Evolutionary conservation across 2,113 vertebrate species (phyloP), one percentile per base, ranked within the genome.

Genomic region (Nyctibius bracteatus): DNA sequence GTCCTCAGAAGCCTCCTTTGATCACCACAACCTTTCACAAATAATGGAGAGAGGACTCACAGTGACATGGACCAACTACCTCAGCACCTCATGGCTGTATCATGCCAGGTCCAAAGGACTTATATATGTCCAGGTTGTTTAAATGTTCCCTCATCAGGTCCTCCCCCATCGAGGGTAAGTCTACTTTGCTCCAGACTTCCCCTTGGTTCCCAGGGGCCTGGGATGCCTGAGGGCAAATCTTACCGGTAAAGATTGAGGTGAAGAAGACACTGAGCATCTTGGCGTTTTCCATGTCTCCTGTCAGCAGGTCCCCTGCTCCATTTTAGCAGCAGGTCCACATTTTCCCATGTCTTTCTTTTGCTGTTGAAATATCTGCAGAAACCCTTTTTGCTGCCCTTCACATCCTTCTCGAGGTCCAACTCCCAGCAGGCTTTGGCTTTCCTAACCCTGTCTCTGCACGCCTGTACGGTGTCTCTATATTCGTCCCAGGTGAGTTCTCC

Each of bases 331-430:
- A 67, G 12, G 28, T 30, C 4, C 16, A n/a, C 14, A 9, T 68
- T 73, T 92, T 51, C 33, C 20, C 8, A 20, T 6, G 18, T 33
- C 9, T 67, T 66, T 47, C 7, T 80, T 67, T 75, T 28, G 24
- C 10, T 72, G 9, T 4, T 66, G 22, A 71, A 58, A 24, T 88
- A 47, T 4, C n/a, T 31, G 5, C 6, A 37, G 28, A 23, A 1
- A 12, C 2, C 3, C 2, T 52, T 77, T 62, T 37, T n/a, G 4
- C 46, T 58, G 37, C 6, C 13, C 16, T 74, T 67, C 44, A 80
- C 5, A 58, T 19, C 13, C 2, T 17, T 67, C 0, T 0, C 4
- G 39, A 33, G 8, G 4, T 65, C 11, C n/a, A 81, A 0, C 17
- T 44, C 21, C 33, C 5, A 0, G 4, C 3, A 1, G 11, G 15